Evolutionary conservation across 2,113 vertebrate species (phyloP).

Genomic region (Hypocryptadius cinnamomeus): DNA sequence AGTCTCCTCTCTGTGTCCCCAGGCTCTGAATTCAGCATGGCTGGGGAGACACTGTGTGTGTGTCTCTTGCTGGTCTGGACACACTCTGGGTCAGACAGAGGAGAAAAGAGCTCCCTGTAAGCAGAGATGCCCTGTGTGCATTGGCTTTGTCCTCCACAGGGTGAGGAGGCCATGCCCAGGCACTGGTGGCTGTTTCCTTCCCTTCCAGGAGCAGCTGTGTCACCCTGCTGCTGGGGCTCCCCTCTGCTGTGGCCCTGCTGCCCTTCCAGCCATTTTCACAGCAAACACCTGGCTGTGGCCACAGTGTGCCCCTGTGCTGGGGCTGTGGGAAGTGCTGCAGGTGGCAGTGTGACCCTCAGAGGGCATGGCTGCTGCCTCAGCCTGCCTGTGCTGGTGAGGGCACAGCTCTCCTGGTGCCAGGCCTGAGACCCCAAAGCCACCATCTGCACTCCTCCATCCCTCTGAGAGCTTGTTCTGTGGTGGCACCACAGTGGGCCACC

Average conservation of each 20-base stretch:
- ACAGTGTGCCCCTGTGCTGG: background rate
- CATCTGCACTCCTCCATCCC: background rate
- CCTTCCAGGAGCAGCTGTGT: background rate
- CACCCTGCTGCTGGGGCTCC: background rate
- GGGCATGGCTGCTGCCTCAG: fast-evolving
- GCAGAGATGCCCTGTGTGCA: background rate
- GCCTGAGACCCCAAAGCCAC: background rate
- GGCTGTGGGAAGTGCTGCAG: background rate
- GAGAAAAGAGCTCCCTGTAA: background rate
- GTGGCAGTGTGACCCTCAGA: background rate
- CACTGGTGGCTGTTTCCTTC: background rate
- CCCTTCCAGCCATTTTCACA: background rate
- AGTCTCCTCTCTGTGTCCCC: background rate
- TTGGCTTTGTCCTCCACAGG: background rate
- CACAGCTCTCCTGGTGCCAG: background rate
- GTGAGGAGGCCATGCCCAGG: background rate
- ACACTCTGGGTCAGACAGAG: background rate
- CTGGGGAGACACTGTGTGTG: background rate
- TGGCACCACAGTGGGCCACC: background rate
- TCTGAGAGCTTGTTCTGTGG: fast-evolving
- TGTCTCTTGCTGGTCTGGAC: background rate
- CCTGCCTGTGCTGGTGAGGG: background rate
- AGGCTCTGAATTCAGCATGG: background rate
- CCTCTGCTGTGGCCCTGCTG: background rate
- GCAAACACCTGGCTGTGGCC: background rate